Evolutionary conservation across 2,113 vertebrate genomes (phyloP), one percentile per base, ranked within the genome.

Genomic region (Myxocyprinus asiaticus): DNA sequence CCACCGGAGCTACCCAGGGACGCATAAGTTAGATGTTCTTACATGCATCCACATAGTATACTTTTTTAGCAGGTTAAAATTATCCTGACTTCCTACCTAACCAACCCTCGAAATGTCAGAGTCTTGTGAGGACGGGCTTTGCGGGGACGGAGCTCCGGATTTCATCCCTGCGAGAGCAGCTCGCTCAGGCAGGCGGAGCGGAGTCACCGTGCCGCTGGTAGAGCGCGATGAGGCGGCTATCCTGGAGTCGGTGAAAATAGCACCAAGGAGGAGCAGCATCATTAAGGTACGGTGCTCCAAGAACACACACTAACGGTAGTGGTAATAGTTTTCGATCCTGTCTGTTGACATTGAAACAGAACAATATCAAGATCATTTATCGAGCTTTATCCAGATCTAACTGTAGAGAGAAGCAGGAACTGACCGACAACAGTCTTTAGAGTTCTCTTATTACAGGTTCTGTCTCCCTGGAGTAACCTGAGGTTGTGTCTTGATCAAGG

Each of bases 261-360:
- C 96, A 22, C 96, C 96, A 0, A 89, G 97, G 47, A 90, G 97
- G 74, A 99, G 97, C 93, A 99, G 97, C 89, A 99, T 99, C 88
- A 99, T 99, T 50, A 99, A 98, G 96, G 97, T 98, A 88, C 51
- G 55, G 48, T n/a, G 12, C 5, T 33, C 22, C 22, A 33, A 33
- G 22, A 33, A 33, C 22, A 33, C 22, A 33, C 22, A 33, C 22
- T 3, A 33, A 33, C 3, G 22, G 22, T 33, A 33, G 22, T 44
- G 12, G n/a, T 12, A 56, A 15, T 70, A 2, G 4, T 15, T 43
- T 7, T n/a, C 22, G 7, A 53, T 14, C 7, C 22, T 33, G 15
- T 51, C 17, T 3, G 14, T 70, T n/a, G 6, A 56, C 22, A 33
- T 33, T 33, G 22, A 44, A 10, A 58, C 43, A 9, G 9, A 55